A percentile compares a stretch with the other conserved stretches of the same genome.
Conservation (phyloP, 2,113 vertebrate genomes). For the Burhinus bistriatus region DNA sequence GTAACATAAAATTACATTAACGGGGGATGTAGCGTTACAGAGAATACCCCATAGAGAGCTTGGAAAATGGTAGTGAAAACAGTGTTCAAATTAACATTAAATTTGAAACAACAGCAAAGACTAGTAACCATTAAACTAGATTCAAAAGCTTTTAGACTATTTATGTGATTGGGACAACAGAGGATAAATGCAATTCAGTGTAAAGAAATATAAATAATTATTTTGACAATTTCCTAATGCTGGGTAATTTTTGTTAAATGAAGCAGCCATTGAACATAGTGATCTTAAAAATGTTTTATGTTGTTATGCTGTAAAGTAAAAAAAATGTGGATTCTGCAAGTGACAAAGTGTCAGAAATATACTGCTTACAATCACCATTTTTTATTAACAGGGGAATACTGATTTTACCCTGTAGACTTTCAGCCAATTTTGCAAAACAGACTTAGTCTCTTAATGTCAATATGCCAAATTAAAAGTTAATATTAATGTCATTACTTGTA, state of each 20-base stretch:
- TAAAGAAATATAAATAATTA: not conserved
- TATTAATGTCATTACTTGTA: not conserved
- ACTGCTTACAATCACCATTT: not conserved
- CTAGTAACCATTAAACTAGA: not conserved
- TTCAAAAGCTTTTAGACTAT: not conserved
- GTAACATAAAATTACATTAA: not conserved
- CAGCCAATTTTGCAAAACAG: not conserved
- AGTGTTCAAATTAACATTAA: not conserved
- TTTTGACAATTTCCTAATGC: not conserved
- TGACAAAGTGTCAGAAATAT: not conserved
- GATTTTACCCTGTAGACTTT: not conserved
- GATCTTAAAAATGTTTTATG: not conserved
- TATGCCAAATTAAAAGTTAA: not conserved
- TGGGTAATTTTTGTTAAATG: not conserved
- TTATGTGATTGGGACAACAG: not conserved
- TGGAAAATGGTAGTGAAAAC: not conserved
- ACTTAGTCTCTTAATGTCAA: not conserved
- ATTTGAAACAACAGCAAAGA: not conserved
- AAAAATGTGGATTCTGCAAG: not conserved
- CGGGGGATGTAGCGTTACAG: fast-evolving
- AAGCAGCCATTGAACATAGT: not conserved
- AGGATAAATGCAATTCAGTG: not conserved
- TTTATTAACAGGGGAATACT: not conserved
- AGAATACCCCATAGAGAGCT: not conserved
- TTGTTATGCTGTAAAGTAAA: not conserved